Evolutionary conservation across 1,140 invertebrate genomes (phyloP).

Genomic region (Battus philenor): DNA sequence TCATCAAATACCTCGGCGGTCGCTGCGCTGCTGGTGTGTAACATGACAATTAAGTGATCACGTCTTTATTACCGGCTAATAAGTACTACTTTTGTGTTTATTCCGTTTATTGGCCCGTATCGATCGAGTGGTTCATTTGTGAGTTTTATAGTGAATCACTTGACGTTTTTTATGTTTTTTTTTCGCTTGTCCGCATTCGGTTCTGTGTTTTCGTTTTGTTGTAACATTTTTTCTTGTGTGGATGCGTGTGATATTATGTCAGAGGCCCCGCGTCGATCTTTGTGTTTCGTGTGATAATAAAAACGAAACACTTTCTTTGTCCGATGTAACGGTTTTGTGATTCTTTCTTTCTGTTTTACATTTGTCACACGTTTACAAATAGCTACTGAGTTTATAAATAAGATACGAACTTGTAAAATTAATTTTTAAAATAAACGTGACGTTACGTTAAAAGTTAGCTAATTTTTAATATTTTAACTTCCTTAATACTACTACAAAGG

Average conservation of each 20-base stretch:
- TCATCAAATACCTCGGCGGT: constrained; percentile 36
- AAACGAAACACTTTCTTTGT: constrained; percentile 51
- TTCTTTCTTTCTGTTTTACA: neutral
- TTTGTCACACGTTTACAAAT: constrained; percentile 6
- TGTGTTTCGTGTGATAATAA: constrained; percentile 47
- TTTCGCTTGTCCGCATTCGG: constrained; percentile 23
- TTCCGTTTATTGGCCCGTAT: constrained; percentile 9
- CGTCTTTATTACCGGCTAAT: constrained; percentile 31
- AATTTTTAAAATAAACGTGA: too few relatives aligned
- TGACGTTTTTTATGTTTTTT: constrained; percentile 39
- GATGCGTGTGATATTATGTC: constrained; percentile 63
- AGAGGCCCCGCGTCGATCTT: constrained; percentile 40
- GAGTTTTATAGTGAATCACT: constrained; percentile 60
- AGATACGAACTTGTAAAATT: too few relatives aligned
- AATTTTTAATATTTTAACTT: too few relatives aligned
- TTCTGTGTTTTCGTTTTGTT: constrained; percentile 39
- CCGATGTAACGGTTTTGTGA: constrained; percentile 36
- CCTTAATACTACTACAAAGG: too few relatives aligned
- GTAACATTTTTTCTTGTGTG: constrained; percentile 24
- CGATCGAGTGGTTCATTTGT: constrained; percentile 21
- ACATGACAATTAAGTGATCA: constrained; percentile 7
- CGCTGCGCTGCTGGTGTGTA: constrained; percentile 13
- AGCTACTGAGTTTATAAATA: too few relatives aligned
- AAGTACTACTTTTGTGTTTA: constrained; percentile 21
- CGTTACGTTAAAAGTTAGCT: too few relatives aligned